A percentile compares a stretch with the other conserved stretches of the same genome.
Evolutionary conservation across 2,888 invertebrate genomes (phyloP).

Genomic region (Capitulum mitella): DNA sequence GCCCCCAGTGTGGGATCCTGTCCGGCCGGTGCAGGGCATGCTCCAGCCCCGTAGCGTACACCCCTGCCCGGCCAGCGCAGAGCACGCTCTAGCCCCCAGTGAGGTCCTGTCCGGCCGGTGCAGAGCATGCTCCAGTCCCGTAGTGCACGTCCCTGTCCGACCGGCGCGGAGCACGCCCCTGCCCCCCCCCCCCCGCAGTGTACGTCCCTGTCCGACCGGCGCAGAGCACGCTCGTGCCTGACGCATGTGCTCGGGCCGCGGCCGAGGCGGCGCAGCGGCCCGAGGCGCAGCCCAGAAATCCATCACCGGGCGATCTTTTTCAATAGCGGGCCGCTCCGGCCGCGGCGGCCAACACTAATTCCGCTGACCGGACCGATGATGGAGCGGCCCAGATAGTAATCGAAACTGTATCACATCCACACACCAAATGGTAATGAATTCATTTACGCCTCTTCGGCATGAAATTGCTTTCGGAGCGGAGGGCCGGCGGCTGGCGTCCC

Average conservation of each 20-base stretch:
- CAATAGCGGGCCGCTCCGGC: neutral
- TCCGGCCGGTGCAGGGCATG: too few species aligned
- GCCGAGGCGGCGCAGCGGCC: neutral
- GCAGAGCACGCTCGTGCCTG: neutral
- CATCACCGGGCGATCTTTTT: constrained; percentile 11
- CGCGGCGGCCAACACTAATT: neutral
- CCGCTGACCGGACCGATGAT: neutral
- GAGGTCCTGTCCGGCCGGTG: too few species aligned
- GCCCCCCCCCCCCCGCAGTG: too few species aligned
- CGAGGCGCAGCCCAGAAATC: neutral
- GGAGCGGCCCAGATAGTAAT: constrained; percentile 10
- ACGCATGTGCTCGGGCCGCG: neutral
- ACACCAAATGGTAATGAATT: neutral
- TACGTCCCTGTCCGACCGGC: neutral
- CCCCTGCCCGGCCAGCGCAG: too few species aligned
- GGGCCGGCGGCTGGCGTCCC: neutral
- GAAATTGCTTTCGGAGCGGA: neutral
- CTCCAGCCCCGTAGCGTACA: too few species aligned
- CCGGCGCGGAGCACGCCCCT: too few species aligned
- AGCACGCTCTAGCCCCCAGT: too few species aligned
- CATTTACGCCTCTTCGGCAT: constrained; percentile 1
- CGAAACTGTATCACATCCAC: constrained; percentile 19
- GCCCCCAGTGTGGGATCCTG: too few species aligned
- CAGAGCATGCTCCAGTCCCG: too few species aligned
- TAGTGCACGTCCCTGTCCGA: too few species aligned